Base-by-base conservation (phyloP, 1,140 invertebrate species). In the Panulirus ornatus region DNA sequence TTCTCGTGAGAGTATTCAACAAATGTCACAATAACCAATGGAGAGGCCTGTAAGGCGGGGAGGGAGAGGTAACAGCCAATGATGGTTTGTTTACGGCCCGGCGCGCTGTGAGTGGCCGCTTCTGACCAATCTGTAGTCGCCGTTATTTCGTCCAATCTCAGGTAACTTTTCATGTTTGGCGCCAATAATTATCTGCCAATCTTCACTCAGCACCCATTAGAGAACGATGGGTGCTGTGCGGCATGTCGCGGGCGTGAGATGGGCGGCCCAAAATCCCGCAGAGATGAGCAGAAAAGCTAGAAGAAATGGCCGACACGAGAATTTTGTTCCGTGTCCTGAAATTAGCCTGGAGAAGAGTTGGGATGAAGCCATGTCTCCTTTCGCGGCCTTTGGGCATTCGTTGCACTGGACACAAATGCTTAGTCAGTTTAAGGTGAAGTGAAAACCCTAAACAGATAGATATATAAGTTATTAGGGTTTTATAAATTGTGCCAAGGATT, bases 171-270 rank as follows among this genome's bases (percentile, higher is more conserved):
- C 88, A 89, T 89, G 79, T 89, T 89, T 89, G 88, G 88, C 88
- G 88, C 88, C 88, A 89, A 89, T 89, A 89, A 89, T 89, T 89
- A 89, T 89, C 88, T 89, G 88, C 88, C 88, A 89, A 89, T 89
- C 85, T 89, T 89, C 79, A 73, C 79, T 73, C 88, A 30, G 79
- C 36, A 30, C 19, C 79, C 47, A 82, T 76, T 83, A 84, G 88
- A 58, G 70, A 47, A 83, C 34, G 47, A 40, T 66, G 85, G 85
- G 40, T 14, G 75, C 22, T 71, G 22, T 27, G 22, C n/a, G 19
- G 75, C 27, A 38, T 27, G 40, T 44, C 58, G 81, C 40, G 75
- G 75, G 40, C 40, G 75, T n/a, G 40, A 38, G 22, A 9, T 63
- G 54, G 54, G 54, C 79, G 34, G 78, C 47, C 79, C 19, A 2